Conservation (phyloP, 2,888 invertebrate genomes). For the Mimachlamys varia region DNA sequence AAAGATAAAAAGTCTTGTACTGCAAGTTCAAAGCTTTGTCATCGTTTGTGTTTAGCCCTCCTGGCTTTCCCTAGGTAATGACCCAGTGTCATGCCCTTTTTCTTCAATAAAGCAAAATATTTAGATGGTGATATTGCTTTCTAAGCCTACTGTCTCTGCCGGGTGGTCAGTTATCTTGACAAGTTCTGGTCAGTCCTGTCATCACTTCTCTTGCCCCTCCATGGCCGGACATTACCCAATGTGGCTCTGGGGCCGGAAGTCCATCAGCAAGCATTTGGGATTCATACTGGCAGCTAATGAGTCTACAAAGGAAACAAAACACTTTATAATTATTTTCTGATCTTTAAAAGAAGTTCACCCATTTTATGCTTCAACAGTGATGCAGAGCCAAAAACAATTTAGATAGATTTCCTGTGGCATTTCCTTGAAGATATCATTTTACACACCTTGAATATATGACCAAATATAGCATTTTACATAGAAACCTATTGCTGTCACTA, state of each 20-base stretch:
- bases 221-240: conserved; percentile 7
- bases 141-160: conserved; percentile 15
- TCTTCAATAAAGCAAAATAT: neutral
- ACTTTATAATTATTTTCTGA: neutral
- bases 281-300: neutral
- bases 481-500: too few species aligned
- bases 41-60: too few species aligned
- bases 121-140: neutral
- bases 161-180: neutral
- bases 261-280: neutral
- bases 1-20: neutral
- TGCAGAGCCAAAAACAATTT: too few species aligned
- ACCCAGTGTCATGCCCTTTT: neutral
- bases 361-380: neutral
- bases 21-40: too few species aligned
- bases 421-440: too few species aligned
- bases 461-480: too few species aligned
- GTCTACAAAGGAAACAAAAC: neutral
- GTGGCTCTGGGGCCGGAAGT: neutral
- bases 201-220: neutral
- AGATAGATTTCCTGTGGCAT: too few species aligned
- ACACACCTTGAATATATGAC: too few species aligned
- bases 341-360: neutral
- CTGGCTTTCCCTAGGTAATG: neutral
- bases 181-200: neutral